Evolutionary conservation across 2,888 invertebrate genomes (phyloP), one percentile per base, ranked within the genome.

Genomic region (Elmis aenea): DNA sequence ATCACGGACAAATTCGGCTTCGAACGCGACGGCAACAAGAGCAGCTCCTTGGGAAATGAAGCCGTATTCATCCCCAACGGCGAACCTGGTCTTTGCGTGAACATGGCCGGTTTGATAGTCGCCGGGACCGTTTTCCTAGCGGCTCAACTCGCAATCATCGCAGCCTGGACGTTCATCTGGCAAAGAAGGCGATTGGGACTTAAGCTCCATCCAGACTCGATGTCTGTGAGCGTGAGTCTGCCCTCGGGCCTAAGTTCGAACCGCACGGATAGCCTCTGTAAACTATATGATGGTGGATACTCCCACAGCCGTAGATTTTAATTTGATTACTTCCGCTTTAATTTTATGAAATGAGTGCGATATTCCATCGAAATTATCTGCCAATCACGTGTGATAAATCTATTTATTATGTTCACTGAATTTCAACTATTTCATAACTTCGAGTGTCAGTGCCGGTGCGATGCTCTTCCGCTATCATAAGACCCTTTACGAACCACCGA

Each of bases 1-100:
- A 92, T 92, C 62, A 89, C 88, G 18, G 92, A 93, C 71, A 89
- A 90, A 66, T 92, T 91, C 66, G 88, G 87, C 21, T 89, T 88
- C 68, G 84, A 86, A 57, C 76, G 76, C 44, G 76, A 79, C 33
- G 75, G 73, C 62, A 76, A 76, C 56, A 63, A 42, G n/a, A 47
- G 76, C 50, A 77, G 77, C 40, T 40, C 52, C 20, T 69, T 76
- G 38, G 76, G 78, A 50, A 80, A 79, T 58, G 85, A 86, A 66
- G 80, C 83, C 26, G 76, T 85, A 30, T 86, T 78, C 70, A 73
- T 84, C 48, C 75, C 81, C 47, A 79, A 75, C 63, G 76, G 75
- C 46, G 66, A 74, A 55, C 64, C 68, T 56, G 72, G 73, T 11
- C 71, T 81, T 40, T 88, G 88, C 68, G 76, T 87, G 47, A 86